Percentiles rank a stretch among this genome's conserved stretches.
These are phyloP conservation scores for Chrysolina americana DNA, from an alignment of 2,888 invertebrate species.

Conservation along the genomic window DNA sequence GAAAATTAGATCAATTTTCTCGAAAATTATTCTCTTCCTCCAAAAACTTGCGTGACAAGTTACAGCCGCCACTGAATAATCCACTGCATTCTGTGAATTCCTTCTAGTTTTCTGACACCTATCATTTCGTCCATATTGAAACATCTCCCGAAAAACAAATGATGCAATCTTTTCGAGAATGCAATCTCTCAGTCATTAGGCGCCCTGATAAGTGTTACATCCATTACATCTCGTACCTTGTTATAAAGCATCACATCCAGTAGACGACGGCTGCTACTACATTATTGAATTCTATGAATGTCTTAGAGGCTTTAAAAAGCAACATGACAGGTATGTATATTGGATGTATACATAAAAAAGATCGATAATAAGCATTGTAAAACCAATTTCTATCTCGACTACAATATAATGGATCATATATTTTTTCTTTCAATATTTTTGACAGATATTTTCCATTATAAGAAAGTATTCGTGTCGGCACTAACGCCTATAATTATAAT, in stretches of 20 bases:
- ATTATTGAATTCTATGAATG: constrained; percentile 32
- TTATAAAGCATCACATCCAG: constrained; percentile 22
- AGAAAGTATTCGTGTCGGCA: constrained; percentile 46
- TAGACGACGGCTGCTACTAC: constrained; percentile 29
- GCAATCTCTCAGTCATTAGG: not conserved
- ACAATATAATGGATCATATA: constrained; percentile 45
- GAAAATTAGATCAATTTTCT: too few relatives aligned
- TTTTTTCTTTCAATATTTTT: constrained; percentile 47
- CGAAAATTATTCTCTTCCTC: too few relatives aligned
- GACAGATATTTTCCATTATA: constrained; percentile 46
- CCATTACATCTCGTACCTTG: constrained; percentile 4
- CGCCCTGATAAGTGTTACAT: not conserved
- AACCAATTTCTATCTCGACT: constrained; percentile 46
- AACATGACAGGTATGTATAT: constrained; percentile 35
- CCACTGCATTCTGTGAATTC: too few relatives aligned
- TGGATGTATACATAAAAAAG: constrained; percentile 35
- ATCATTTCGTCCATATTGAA: not conserved
- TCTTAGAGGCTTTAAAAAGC: constrained; percentile 20
- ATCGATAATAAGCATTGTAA: constrained; percentile 44
- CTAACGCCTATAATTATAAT: constrained; percentile 51
- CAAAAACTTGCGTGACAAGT: too few relatives aligned
- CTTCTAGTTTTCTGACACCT: too few relatives aligned
- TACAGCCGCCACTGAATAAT: too few relatives aligned
- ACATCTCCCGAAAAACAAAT: not conserved
- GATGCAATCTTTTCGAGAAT: not conserved